phyloP scores from a whole-genome alignment of 2,797 vertebrate genomes.

The Kryptopterus vitreolus region DNA sequence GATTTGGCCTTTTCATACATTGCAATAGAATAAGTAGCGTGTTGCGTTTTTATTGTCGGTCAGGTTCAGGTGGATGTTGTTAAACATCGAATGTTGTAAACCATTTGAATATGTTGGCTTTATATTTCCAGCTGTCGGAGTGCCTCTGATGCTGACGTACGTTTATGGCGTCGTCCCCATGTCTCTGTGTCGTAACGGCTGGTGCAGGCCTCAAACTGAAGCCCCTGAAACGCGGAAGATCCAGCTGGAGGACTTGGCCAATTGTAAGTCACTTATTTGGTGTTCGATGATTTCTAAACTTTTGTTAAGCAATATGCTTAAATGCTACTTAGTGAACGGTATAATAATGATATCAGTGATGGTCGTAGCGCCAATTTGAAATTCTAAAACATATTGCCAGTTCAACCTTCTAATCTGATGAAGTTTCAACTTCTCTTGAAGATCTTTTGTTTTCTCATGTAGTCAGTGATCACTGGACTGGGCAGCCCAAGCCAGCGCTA shows the following conservation, averaged over 20 bases:
- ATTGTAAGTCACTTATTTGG: conserved; percentile 73
- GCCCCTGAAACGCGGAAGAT: conserved; percentile 69
- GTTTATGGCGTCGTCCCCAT: conserved; percentile 84
- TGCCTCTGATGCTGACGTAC: conserved; percentile 85
- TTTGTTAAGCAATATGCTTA: no score
- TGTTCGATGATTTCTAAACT: no score
- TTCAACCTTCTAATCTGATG: conserved; percentile 64
- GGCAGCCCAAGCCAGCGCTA: conserved; percentile 68
- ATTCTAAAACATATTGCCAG: conserved; percentile 19
- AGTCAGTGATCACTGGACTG: conserved; percentile 84
- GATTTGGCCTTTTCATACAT: neutral
- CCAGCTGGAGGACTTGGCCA: conserved; percentile 82
- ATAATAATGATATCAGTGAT: neutral
- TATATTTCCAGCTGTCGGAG: conserved; percentile 74
- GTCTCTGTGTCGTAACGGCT: conserved; percentile 81
- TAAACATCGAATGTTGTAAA: neutral
- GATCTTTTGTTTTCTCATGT: conserved; percentile 79
- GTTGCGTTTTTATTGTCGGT: neutral
- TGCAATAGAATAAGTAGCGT: neutral
- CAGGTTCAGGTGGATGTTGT: no score
- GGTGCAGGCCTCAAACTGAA: conserved; percentile 77
- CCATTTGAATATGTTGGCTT: neutral
- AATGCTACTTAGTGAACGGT: conserved; percentile 8
- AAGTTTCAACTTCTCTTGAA: conserved; percentile 76
- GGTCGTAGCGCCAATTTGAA: conserved; percentile 2